These are phyloP conservation scores for Herminia tarsipennalis DNA, from an alignment of 2,888 invertebrate genomes.

Conservation along the genomic window DNA sequence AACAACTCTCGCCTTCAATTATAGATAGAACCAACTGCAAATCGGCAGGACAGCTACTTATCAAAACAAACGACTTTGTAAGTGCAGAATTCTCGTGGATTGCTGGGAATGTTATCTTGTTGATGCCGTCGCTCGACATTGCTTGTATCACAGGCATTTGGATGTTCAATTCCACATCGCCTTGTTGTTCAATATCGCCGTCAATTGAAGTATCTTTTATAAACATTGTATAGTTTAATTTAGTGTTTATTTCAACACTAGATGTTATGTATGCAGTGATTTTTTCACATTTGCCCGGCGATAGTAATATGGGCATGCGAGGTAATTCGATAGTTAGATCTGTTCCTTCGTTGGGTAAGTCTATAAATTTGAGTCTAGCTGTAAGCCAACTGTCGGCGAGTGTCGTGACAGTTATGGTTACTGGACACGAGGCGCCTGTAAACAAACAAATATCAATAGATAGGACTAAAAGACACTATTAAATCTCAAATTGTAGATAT, in stretches of 20 bases:
- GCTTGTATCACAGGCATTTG: slow-evolving; percentile 73
- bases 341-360: slow-evolving; percentile 50
- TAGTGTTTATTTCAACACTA: slow-evolving; percentile 57
- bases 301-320: slow-evolving; percentile 65
- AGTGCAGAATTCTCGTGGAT: slow-evolving; percentile 57
- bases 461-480: too few relatives aligned
- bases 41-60: slow-evolving; percentile 73
- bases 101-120: slow-evolving; percentile 65
- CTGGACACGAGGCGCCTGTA: slow-evolving; percentile 63
- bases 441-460: slow-evolving; percentile 6
- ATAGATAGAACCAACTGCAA: slow-evolving; percentile 67
- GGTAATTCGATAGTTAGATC: slow-evolving; percentile 70
- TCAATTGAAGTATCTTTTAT: slow-evolving; percentile 71
- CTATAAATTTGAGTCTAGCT: slow-evolving; percentile 64
- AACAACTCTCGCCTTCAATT: slow-evolving; percentile 61
- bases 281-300: slow-evolving; percentile 69
- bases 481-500: too few relatives aligned
- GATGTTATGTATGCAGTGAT: slow-evolving; percentile 67
- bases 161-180: slow-evolving; percentile 58
- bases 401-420: slow-evolving; percentile 62
- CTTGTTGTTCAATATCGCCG: slow-evolving; percentile 60
- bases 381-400: slow-evolving; percentile 73
- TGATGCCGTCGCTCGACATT: slow-evolving; percentile 70
- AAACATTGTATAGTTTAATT: slow-evolving; percentile 58
- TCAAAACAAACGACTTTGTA: slow-evolving; percentile 66